Conservation (phyloP, 2,113 vertebrate species). For the Opisthocomus hoazin region DNA sequence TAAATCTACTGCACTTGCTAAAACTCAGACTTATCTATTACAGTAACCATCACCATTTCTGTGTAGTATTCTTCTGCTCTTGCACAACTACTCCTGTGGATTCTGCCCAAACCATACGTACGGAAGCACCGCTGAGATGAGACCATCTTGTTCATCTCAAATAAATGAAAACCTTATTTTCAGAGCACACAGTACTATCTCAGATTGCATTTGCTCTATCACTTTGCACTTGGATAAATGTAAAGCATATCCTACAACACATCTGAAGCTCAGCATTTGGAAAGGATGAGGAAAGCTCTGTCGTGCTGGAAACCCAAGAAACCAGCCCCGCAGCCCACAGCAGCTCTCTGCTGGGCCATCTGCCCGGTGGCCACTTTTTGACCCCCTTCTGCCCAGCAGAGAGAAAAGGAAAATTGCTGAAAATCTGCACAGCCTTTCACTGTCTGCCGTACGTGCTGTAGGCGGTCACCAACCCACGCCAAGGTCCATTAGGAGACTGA, state of each 20-base stretch:
- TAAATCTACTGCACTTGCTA: background rate
- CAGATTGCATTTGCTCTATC: background rate
- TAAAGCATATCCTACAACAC: background rate
- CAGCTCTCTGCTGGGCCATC: background rate
- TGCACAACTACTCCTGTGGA: background rate
- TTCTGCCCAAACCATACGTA: accelerated
- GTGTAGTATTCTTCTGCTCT: background rate
- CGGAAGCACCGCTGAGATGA: background rate
- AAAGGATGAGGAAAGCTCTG: accelerated
- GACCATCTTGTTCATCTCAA: background rate
- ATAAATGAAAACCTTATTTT: background rate
- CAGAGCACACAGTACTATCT: background rate
- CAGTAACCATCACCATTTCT: background rate
- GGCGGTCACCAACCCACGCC: background rate
- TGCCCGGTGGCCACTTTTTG: background rate
- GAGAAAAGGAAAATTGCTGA: background rate
- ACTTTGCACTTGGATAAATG: background rate
- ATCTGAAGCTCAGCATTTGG: accelerated
- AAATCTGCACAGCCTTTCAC: background rate
- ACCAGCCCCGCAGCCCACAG: background rate
- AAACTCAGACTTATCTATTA: background rate
- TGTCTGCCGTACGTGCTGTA: background rate
- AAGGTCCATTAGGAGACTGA: background rate
- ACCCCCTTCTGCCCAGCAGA: background rate
- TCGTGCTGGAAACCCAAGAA: background rate